These are phyloP conservation scores for Hyperopisus bebe DNA, from an alignment of 2,113 vertebrate species.

Conservation along the genomic window DNA sequence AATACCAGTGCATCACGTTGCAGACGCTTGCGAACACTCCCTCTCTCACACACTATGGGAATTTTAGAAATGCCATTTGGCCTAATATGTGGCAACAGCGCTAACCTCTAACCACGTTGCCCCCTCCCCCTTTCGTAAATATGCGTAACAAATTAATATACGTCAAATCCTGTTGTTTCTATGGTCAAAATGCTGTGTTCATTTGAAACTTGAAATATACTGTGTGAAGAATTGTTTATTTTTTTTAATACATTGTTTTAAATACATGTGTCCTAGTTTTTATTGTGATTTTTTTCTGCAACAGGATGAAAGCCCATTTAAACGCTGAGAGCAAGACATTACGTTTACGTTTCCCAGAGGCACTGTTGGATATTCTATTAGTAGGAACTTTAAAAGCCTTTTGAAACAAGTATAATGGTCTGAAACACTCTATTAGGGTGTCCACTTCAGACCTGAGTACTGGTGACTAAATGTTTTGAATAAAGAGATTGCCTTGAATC, in stretches of 20 bases:
- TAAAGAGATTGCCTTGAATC: background rate
- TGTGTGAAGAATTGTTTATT: background rate
- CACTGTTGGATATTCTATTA: background rate
- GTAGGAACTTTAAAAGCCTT: background rate
- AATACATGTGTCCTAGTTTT: background rate
- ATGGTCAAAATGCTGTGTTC: background rate
- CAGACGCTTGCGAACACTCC: background rate
- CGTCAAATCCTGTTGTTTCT: background rate
- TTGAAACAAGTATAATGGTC: background rate
- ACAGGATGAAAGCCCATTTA: slow-evolving; percentile 1
- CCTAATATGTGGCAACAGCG: background rate
- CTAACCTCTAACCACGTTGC: background rate
- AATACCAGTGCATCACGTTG: background rate
- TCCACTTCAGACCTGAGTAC: background rate
- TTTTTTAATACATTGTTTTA: background rate
- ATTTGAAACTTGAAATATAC: background rate
- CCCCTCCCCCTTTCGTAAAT: background rate
- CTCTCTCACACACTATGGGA: background rate
- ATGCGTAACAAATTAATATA: background rate
- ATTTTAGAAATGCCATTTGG: background rate
- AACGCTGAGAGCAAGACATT: background rate
- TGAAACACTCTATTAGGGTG: background rate
- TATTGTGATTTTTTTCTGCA: background rate
- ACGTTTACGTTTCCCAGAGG: background rate
- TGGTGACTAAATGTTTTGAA: background rate